A percentile compares a stretch with the other conserved stretches of the same genome.
Conservation (phyloP, 2,113 vertebrate genomes). For the Aphyosemion australe region DNA sequence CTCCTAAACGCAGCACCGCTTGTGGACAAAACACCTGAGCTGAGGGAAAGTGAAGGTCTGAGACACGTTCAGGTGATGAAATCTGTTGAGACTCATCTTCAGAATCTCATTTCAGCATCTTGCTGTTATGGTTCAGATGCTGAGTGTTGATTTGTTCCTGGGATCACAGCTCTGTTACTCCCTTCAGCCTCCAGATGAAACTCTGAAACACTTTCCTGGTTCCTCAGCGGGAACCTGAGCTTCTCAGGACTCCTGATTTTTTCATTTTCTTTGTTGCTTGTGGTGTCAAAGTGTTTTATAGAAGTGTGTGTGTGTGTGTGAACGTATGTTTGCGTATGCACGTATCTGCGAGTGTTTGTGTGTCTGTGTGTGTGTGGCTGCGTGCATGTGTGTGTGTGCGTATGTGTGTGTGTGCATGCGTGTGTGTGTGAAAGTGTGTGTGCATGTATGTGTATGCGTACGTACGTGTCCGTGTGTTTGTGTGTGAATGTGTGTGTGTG, state of each 20-base stretch:
- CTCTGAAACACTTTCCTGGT: not conserved
- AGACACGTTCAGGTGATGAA: slow-evolving; percentile 34
- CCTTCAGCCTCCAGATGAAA: not conserved
- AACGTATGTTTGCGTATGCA: slow-evolving; percentile 12
- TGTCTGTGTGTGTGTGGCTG: slow-evolving; percentile 27
- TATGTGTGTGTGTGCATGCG: slow-evolving; percentile 27
- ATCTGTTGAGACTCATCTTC: slow-evolving; percentile 26
- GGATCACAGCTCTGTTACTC: too few species aligned
- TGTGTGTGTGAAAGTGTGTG: not conserved
- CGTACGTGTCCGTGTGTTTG: slow-evolving; percentile 23
- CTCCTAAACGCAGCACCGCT: not conserved
- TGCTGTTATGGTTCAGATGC: too few species aligned
- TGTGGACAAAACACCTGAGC: rapidly evolving
- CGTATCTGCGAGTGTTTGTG: slow-evolving; percentile 37
- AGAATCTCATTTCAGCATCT: not conserved
- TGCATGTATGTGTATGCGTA: not conserved
- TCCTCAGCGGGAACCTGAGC: not conserved
- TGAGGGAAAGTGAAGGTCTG: not conserved
- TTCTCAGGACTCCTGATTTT: not conserved
- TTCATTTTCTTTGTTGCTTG: too few species aligned
- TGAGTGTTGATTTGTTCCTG: too few species aligned
- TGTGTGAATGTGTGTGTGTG: slow-evolving; percentile 16
- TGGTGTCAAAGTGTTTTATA: not conserved
- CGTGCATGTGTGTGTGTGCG: slow-evolving; percentile 14
- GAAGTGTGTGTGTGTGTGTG: slow-evolving; percentile 24